A percentile compares a stretch with the other conserved stretches of the same genome.
Conservation (phyloP, 2,888 invertebrate species). For the Amphipyra tragopoginis region DNA sequence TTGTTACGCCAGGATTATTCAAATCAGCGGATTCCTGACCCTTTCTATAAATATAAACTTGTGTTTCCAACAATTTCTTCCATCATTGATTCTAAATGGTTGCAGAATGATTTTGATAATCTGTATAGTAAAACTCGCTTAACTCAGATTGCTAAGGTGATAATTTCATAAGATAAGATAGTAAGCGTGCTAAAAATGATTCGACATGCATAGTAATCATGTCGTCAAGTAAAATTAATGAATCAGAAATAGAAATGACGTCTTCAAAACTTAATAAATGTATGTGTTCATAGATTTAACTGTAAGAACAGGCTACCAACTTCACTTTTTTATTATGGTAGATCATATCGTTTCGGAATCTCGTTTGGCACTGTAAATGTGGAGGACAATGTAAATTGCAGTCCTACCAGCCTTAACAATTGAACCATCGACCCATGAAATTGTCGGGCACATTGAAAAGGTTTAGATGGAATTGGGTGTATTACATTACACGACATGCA, state of each 20-base stretch:
- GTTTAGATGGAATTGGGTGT: slow-evolving; percentile 36
- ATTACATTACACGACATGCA: slow-evolving; percentile 25
- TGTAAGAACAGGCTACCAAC: not conserved
- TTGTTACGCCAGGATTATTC: slow-evolving; percentile 72
- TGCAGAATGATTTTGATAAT: not conserved
- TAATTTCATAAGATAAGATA: not conserved
- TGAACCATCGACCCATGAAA: slow-evolving; percentile 55
- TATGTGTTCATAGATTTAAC: not conserved
- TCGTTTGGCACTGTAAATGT: slow-evolving; percentile 25
- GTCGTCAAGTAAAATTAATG: not conserved
- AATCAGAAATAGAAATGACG: not conserved
- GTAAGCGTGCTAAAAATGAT: no score
- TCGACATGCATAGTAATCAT: not conserved
- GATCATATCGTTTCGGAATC: slow-evolving; percentile 30
- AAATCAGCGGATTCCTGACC: slow-evolving; percentile 62
- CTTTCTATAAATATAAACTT: slow-evolving; percentile 22
- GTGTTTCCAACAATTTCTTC: slow-evolving; percentile 13
- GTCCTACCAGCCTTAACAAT: slow-evolving; percentile 46
- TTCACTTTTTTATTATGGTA: slow-evolving; percentile 1
- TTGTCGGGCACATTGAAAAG: slow-evolving; percentile 46
- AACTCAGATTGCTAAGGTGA: not conserved
- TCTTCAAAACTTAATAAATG: not conserved
- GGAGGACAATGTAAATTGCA: slow-evolving; percentile 47
- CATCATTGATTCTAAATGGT: slow-evolving; percentile 5
- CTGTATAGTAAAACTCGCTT: not conserved